Evolutionary conservation across 1,140 invertebrate genomes (phyloP).

Genomic region (Saccostrea cuccullata): DNA sequence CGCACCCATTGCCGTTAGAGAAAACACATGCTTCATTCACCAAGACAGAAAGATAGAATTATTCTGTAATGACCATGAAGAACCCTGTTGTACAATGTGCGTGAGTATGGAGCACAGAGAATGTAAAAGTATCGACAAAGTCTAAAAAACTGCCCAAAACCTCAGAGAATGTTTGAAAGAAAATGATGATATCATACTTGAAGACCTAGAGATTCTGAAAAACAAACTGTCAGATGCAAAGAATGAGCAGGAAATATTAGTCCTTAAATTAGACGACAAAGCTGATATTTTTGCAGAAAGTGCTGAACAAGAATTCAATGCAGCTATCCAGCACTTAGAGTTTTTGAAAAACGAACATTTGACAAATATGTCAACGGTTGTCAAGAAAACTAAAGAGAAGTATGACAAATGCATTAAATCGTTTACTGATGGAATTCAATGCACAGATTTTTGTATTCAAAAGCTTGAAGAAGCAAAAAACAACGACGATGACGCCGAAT

Average conservation of each 20-base stretch:
- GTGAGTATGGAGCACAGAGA: not conserved
- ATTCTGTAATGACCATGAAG: not conserved
- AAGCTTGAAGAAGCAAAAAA: not conserved
- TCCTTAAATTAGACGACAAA: too few relatives aligned
- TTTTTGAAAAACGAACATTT: not conserved
- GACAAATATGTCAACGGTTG: not conserved
- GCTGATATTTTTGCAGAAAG: too few relatives aligned
- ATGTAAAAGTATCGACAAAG: not conserved
- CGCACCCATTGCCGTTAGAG: not conserved
- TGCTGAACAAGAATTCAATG: not conserved
- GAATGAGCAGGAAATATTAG: too few relatives aligned
- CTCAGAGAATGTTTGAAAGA: not conserved
- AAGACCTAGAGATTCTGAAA: not conserved
- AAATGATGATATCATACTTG: not conserved
- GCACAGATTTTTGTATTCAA: not conserved
- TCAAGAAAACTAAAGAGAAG: not conserved
- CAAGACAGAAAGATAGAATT: not conserved
- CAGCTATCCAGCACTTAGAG: not conserved
- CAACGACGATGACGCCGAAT: not conserved
- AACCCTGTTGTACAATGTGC: not conserved
- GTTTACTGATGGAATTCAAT: not conserved
- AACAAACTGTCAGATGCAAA: too few relatives aligned
- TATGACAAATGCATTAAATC: not conserved
- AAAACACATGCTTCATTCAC: not conserved
- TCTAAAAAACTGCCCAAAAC: not conserved